Base-by-base conservation (phyloP, 35 echinoderm and acorn worm species). In the Amphiura filiformis region DNA sequence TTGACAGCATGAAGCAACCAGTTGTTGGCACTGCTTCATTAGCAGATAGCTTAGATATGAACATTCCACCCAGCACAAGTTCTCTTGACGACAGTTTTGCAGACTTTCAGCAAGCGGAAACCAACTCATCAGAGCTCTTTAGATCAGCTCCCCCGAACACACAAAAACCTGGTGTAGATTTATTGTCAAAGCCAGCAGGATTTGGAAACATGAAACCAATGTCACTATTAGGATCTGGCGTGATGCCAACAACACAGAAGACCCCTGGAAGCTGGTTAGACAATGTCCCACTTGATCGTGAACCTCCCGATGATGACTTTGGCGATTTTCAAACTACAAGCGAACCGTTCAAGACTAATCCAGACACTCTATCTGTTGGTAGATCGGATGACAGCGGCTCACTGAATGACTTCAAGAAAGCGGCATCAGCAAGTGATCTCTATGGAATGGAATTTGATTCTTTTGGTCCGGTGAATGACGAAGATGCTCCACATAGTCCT, bases 231-330 rank as follows among this genome's bases (percentile, higher is more conserved):
- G 61, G 61, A 15, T n/a, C 61, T 30, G 28, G 28, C 61, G 2
- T 70, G 15, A 13, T 30, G 61, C 15, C 61, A 70, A 30, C 61
- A 11, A 30, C 44, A 7, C 7, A 30, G 2, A 70, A n/a, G 1
- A n/a, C 17, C 15, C 28, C 9, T 13, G 2, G 28, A 18, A n/a
- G 11, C 61, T 70, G 61, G 61, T n/a, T 70, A 23, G 61, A 70
- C 28, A 70, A 70, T 11, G 28, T 40, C 39, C 76, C 35, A 26
- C 30, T 57, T 32, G 76, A 81, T 81, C 77, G 42, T 22, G 39
- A 56, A 35, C 78, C 49, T 14, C 78, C 49, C 26, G 93, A 94
- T 35, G 84, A 94, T 65, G 93, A 91, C 36, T 94, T 94, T 87
- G 93, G 93, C 23, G 84, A 94, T 84, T 91, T 94, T 39, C 61